Conservation (phyloP, 2,113 vertebrate species). For the Glareola pratincola region DNA sequence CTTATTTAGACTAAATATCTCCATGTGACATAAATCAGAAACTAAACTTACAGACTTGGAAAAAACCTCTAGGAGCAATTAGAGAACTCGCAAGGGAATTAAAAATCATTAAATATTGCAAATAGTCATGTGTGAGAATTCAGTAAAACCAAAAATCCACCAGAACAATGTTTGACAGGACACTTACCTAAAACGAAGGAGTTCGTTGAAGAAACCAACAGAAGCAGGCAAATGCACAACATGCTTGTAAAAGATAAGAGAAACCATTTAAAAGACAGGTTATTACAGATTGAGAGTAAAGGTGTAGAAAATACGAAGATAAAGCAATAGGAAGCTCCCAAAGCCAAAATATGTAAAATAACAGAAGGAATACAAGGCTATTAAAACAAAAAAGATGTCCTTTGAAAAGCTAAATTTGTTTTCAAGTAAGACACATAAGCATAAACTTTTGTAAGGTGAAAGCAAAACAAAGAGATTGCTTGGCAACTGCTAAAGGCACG, state of each 20-base stretch:
- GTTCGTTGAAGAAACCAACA: neutral
- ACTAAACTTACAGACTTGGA: neutral
- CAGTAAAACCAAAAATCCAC: neutral
- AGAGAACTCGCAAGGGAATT: neutral
- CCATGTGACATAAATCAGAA: neutral
- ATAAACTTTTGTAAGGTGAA: neutral
- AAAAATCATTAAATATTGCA: neutral
- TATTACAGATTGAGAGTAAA: neutral
- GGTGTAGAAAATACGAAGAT: neutral
- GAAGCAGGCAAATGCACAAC: neutral
- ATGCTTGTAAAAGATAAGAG: neutral
- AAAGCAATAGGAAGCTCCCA: neutral
- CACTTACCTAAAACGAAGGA: neutral
- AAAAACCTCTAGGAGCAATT: neutral
- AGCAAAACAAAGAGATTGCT: neutral
- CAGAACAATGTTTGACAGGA: neutral
- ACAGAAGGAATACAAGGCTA: neutral
- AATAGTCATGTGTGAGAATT: neutral
- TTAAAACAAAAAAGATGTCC: neutral
- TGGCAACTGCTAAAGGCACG: neutral
- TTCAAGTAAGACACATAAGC: neutral
- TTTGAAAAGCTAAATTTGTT: neutral
- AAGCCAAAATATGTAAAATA: neutral
- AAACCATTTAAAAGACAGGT: neutral
- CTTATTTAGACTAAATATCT: neutral